Percentiles rank a stretch among this genome's conserved stretches.
These are phyloP conservation scores for Drosophila asahinai DNA, from an alignment of 1,140 invertebrate genomes.

Conservation along the genomic window DNA sequence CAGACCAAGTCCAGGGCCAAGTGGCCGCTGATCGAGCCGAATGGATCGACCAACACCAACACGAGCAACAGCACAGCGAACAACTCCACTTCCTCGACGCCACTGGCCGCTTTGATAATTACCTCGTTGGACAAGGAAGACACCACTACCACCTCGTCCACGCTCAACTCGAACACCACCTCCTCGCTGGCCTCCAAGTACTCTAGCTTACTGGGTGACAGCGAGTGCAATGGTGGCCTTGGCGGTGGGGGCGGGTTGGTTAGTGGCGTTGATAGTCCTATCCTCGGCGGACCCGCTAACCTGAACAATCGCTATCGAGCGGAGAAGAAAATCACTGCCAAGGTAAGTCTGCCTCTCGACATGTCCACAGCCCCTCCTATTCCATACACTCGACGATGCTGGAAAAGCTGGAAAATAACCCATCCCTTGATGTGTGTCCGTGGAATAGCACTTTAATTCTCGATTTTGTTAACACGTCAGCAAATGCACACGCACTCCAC, in stretches of 20 bases:
- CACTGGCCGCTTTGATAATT: constrained; percentile 73
- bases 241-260: constrained; percentile 29
- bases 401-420: constrained; percentile 22
- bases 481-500: constrained; percentile 24
- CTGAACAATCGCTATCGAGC: constrained; percentile 81
- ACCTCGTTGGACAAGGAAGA: constrained; percentile 79
- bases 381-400: constrained; percentile 26
- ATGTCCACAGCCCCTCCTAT: not conserved
- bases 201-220: constrained; percentile 78
- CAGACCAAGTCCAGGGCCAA: constrained; percentile 80
- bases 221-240: constrained; percentile 68
- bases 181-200: constrained; percentile 81
- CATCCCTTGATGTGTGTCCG: constrained; percentile 25
- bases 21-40: constrained; percentile 81
- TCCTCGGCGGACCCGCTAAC: constrained; percentile 63
- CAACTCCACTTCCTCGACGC: constrained; percentile 79
- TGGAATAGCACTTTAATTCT: constrained; percentile 43
- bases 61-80: constrained; percentile 82
- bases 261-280: constrained; percentile 60
- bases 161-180: constrained; percentile 79
- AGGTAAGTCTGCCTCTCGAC: constrained; percentile 62
- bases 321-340: constrained; percentile 85
- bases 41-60: constrained; percentile 75
- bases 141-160: constrained; percentile 72
- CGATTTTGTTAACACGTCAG: constrained; percentile 34